Conservation (phyloP, 64 coral and sea anemone species). For the Cladopsammia gracilis region DNA sequence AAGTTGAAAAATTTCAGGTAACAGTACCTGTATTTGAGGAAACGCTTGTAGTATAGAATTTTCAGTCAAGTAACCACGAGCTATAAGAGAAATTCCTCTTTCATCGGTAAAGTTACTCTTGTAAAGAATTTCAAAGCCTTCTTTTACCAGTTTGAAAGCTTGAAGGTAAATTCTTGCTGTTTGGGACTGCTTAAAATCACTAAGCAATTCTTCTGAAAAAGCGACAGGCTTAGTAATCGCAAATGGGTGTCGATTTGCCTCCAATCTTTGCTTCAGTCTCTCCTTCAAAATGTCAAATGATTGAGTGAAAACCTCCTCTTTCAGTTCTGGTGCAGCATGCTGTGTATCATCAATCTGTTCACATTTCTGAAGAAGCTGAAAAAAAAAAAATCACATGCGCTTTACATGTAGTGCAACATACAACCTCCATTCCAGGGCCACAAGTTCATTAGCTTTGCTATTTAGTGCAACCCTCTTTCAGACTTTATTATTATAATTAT, state of each 20-base stretch:
- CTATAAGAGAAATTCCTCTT: conserved; percentile 67
- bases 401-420: too few relatives aligned
- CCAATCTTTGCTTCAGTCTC: neutral
- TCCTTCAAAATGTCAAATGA: neutral
- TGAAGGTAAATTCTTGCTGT: conserved; percentile 78
- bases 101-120: conserved; percentile 73
- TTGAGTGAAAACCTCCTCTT: neutral
- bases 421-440: too few relatives aligned
- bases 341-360: neutral
- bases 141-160: conserved; percentile 26
- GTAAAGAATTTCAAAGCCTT: conserved; percentile 29
- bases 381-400: neutral
- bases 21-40: neutral
- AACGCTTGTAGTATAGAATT: conserved; percentile 55
- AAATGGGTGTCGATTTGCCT: conserved; percentile 50
- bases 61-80: conserved; percentile 62
- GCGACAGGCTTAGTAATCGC: conserved; percentile 41
- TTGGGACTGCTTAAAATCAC: conserved; percentile 65
- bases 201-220: conserved; percentile 59
- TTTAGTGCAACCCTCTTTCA: too few relatives aligned
- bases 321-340: neutral
- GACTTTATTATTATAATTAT: too few relatives aligned
- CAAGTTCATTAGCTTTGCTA: too few relatives aligned
- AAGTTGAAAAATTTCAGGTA: neutral
- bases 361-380: neutral